A percentile compares a stretch with the other conserved stretches of the same genome.
Conservation (phyloP, 2,888 invertebrate species). For the Dichetophora obliterata region DNA sequence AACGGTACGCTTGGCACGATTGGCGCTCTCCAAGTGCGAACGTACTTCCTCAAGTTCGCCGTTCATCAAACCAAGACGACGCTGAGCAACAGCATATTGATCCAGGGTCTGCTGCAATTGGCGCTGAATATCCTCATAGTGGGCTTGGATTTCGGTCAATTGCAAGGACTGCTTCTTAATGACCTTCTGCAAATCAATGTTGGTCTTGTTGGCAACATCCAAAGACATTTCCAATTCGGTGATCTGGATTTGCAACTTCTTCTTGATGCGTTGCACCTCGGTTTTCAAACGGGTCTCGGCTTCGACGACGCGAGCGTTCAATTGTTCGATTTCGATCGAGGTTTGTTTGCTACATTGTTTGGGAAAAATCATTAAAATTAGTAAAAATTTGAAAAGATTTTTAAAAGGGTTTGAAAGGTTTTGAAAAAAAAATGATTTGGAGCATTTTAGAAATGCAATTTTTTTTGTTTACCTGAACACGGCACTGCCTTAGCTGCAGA, state of each 20-base stretch:
- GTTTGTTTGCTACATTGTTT: constrained; percentile 86
- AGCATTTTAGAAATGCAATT: background rate
- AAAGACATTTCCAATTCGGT: constrained; percentile 96
- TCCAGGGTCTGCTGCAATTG: constrained; percentile 96
- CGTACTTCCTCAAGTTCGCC: constrained; percentile 97
- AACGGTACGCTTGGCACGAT: constrained; percentile 90
- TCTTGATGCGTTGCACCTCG: constrained; percentile 96
- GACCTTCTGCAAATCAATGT: constrained; percentile 96
- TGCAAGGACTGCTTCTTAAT: constrained; percentile 97
- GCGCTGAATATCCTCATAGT: constrained; percentile 96
- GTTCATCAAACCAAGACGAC: constrained; percentile 90
- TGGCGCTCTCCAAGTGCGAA: constrained; percentile 91
- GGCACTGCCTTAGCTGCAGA: background rate
- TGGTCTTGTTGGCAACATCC: constrained; percentile 98
- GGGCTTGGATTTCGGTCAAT: constrained; percentile 90
- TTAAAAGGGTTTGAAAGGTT: too few species aligned
- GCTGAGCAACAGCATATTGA: constrained; percentile 90
- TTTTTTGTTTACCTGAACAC: constrained; percentile 5
- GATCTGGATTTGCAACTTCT: constrained; percentile 98
- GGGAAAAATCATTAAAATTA: background rate
- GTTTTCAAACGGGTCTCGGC: constrained; percentile 96
- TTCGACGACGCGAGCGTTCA: constrained; percentile 94
- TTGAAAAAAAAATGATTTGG: constrained; percentile 25
- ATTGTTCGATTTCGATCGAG: constrained; percentile 97
- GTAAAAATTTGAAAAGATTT: background rate